A percentile compares a stretch with the other conserved stretches of the same genome.
phyloP scores from a whole-genome alignment of 2,797 vertebrate genomes.

The Odontamblyopus rebecca region DNA sequence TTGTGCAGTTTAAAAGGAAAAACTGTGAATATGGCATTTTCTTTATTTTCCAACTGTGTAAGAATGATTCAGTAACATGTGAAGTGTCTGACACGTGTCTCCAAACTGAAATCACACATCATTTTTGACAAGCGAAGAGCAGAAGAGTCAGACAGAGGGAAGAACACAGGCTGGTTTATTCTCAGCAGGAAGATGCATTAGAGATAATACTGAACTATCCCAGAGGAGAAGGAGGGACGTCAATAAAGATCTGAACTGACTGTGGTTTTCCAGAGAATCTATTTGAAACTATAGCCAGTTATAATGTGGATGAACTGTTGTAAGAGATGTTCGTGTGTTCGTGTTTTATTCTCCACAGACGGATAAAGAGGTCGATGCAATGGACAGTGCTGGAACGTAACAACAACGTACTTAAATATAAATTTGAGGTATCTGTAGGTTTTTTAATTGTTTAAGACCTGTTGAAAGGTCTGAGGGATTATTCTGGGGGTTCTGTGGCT shows the following conservation, averaged over 20 bases:
- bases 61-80: not conserved
- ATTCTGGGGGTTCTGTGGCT: no score
- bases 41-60: not conserved
- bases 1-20: not conserved
- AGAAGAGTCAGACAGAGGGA: not conserved
- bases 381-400: no score
- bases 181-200: not conserved
- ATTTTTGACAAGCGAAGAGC: not conserved
- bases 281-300: not conserved
- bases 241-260: not conserved
- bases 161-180: not conserved
- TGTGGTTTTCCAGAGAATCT: not conserved
- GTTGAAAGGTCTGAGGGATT: no score
- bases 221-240: not conserved
- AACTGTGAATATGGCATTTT: not conserved
- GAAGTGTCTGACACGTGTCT: constrained; percentile 6
- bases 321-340: no score
- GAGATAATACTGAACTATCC: not conserved
- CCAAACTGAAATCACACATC: not conserved
- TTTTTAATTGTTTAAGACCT: no score
- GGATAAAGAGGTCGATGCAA: no score
- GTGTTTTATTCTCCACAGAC: no score
- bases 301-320: no score
- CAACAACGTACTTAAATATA: no score
- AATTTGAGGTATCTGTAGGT: no score